phyloP scores from a whole-genome alignment of 2,797 vertebrate species.

The Melanogrammus aeglefinus region DNA sequence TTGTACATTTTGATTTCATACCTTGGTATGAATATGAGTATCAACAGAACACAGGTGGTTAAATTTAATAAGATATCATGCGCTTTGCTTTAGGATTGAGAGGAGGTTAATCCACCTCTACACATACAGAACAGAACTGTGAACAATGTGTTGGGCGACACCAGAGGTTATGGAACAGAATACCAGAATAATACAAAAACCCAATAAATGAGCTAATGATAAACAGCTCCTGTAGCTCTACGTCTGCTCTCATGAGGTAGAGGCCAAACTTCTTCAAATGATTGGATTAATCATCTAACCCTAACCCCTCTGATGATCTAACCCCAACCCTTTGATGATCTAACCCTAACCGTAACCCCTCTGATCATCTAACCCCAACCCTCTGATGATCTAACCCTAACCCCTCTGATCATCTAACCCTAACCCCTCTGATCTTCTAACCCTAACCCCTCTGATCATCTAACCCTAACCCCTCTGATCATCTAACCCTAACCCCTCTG shows the following conservation, averaged over 20 bases:
- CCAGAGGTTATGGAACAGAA: neutral
- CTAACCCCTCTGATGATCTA: too few species aligned
- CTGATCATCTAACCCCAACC: too few species aligned
- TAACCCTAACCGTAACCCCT: too few species aligned
- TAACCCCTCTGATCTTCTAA: too few species aligned
- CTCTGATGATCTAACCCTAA: too few species aligned
- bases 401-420: too few species aligned
- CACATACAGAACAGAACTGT: neutral
- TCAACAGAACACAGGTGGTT: neutral
- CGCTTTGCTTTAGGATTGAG: neutral
- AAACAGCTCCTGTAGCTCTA: neutral
- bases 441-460: too few species aligned
- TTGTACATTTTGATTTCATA: neutral
- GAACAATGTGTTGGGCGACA: neutral
- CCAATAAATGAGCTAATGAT: neutral
- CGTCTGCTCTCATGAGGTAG: neutral
- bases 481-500: too few species aligned
- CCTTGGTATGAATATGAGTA: neutral
- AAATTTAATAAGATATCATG: neutral
- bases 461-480: too few species aligned
- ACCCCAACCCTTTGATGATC: too few species aligned
- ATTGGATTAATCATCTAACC: conserved; percentile 10
- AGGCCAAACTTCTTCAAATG: conserved; percentile 13
- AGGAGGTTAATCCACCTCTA: neutral
- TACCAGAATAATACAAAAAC: neutral